Evolutionary conservation across 2,888 invertebrate species (phyloP).

Genomic region (Hypsopygia costalis): DNA sequence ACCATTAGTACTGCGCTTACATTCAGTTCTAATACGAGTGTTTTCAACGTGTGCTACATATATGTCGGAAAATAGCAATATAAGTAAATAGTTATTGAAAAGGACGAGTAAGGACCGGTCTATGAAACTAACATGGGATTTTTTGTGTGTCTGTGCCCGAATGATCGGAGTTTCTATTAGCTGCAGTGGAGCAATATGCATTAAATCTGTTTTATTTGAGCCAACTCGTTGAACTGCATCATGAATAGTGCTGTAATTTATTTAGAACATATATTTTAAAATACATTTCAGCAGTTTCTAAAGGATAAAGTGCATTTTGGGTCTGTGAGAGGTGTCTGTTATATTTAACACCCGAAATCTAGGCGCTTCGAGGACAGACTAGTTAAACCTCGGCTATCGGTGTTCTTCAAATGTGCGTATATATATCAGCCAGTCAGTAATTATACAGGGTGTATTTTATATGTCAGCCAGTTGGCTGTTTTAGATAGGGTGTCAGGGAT

Average conservation of each 20-base stretch:
- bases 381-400: no score
- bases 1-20: conserved; percentile 38
- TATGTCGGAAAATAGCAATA: conserved; percentile 37
- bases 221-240: neutral
- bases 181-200: neutral
- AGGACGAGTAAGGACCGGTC: conserved; percentile 23
- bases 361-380: no score
- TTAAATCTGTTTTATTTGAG: neutral
- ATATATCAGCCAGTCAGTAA: no score
- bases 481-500: no score
- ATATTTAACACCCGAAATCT: no score
- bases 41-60: conserved; percentile 27
- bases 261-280: no score
- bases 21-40: conserved; percentile 34
- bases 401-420: no score
- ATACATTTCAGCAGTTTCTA: no score
- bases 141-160: conserved; percentile 1
- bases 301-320: no score
- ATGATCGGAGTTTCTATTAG: conserved; percentile 1
- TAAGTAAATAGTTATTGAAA: conserved; percentile 49
- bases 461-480: no score
- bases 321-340: no score
- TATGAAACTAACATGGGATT: conserved; percentile 17
- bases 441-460: no score
- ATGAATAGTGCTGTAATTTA: neutral